Evolutionary conservation across 2,113 vertebrate genomes (phyloP).

Genomic region (Hypomesus transpacificus): DNA sequence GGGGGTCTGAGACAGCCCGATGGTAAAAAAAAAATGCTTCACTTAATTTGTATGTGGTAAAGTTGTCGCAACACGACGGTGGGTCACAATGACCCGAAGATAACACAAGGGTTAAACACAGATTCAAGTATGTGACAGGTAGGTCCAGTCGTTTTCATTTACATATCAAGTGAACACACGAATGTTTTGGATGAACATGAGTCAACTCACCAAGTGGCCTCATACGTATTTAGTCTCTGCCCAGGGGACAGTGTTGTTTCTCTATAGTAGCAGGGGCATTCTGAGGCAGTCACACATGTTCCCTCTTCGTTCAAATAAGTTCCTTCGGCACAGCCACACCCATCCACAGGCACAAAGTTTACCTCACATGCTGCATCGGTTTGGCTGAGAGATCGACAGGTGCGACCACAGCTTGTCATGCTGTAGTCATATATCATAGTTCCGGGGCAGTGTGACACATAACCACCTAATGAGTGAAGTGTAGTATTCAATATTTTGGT

Average conservation of each 20-base stretch:
- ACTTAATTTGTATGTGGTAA: too few species aligned
- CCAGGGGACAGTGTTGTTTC: conserved; percentile 57
- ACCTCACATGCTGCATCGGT: conserved; percentile 74
- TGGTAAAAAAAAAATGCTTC: too few species aligned
- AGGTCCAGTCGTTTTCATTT: background rate
- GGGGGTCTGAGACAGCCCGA: too few species aligned
- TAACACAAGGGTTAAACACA: background rate
- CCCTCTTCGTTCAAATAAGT: conserved; percentile 78
- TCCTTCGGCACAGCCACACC: conserved; percentile 78
- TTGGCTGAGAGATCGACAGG: conserved; percentile 80
- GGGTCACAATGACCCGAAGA: too few species aligned
- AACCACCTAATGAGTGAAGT: conserved; percentile 66
- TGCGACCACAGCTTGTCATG: conserved; percentile 76
- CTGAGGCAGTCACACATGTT: conserved; percentile 71
- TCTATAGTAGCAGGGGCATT: conserved; percentile 79
- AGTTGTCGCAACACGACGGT: too few species aligned
- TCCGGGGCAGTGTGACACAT: conserved; percentile 72
- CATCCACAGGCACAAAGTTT: conserved; percentile 78
- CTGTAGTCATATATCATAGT: conserved; percentile 70
- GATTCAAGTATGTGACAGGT: background rate
- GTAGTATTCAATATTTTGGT: background rate
- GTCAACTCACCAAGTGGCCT: conserved; percentile 75
- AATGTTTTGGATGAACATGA: background rate
- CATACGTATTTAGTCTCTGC: conserved; percentile 59
- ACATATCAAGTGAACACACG: background rate